Percentiles rank a stretch among this genome's conserved stretches.
Conservation (phyloP, 2,113 vertebrate genomes). For the Pygoscelis antarcticus region DNA sequence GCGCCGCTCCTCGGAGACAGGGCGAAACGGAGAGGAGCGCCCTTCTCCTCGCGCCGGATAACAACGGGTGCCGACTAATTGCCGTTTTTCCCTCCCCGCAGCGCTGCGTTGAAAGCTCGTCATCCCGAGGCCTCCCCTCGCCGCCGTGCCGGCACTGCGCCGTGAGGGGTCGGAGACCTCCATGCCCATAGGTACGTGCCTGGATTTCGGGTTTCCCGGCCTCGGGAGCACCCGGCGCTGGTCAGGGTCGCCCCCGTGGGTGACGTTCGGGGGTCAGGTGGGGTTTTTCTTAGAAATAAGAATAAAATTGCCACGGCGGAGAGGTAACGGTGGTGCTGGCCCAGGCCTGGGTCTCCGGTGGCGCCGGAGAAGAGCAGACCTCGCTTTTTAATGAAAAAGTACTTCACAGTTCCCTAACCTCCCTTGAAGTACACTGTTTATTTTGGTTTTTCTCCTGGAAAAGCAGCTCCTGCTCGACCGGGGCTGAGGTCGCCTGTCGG, state of each 20-base stretch:
- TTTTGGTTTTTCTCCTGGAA: background rate
- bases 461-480: background rate
- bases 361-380: too few relatives aligned
- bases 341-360: background rate
- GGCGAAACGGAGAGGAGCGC: background rate
- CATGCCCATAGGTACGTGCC: background rate
- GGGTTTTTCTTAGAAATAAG: background rate
- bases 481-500: background rate
- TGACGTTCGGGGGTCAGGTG: background rate
- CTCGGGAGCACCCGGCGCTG: background rate
- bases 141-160: background rate
- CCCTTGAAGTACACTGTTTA: background rate
- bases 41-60: background rate
- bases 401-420: fast-evolving
- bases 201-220: background rate
- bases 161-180: background rate
- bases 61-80: background rate
- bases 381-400: background rate
- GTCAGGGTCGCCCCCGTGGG: background rate
- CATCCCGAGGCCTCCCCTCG: background rate
- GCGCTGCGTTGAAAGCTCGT: background rate
- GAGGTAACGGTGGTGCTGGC: background rate
- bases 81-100: background rate
- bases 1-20: background rate
- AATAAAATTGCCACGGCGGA: background rate